These are phyloP conservation scores for Bombyx huttoni DNA, from an alignment of 2,888 invertebrate genomes.

Conservation along the genomic window DNA sequence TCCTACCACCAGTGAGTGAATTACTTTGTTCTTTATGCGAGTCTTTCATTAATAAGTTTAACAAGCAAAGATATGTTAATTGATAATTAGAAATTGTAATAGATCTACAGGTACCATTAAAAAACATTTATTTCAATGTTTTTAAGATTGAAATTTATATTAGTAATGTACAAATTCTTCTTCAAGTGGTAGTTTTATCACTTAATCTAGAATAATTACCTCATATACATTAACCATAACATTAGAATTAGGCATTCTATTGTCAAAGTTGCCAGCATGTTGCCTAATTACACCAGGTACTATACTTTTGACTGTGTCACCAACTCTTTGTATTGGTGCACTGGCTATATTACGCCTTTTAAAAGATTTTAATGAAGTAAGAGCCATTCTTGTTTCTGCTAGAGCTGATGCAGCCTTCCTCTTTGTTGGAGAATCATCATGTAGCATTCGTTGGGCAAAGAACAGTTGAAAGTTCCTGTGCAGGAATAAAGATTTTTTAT, in stretches of 20 bases:
- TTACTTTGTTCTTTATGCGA: no score
- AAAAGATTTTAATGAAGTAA: conserved; percentile 81
- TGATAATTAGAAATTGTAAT: no score
- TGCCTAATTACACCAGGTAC: conserved; percentile 71
- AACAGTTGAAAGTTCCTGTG: conserved; percentile 81
- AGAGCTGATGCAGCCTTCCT: conserved; percentile 73
- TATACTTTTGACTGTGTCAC: conserved; percentile 66
- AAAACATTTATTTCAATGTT: no score
- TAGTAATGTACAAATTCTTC: no score
- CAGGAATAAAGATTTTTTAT: conserved; percentile 4
- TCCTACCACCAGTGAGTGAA: no score
- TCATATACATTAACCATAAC: conserved; percentile 71
- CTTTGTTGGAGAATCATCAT: conserved; percentile 73
- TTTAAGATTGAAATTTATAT: no score
- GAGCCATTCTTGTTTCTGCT: conserved; percentile 80
- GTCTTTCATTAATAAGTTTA: no score
- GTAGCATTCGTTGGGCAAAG: conserved; percentile 77
- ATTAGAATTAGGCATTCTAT: conserved; percentile 54
- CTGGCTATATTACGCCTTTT: conserved; percentile 69
- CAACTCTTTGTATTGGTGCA: conserved; percentile 63
- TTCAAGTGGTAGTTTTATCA: no score
- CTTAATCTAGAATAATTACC: conserved; percentile 28
- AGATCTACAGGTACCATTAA: no score
- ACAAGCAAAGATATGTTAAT: no score
- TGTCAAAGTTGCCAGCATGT: conserved; percentile 38